Evolutionary conservation across 2,888 invertebrate species (phyloP).

Genomic region (Orthosia gothica): DNA sequence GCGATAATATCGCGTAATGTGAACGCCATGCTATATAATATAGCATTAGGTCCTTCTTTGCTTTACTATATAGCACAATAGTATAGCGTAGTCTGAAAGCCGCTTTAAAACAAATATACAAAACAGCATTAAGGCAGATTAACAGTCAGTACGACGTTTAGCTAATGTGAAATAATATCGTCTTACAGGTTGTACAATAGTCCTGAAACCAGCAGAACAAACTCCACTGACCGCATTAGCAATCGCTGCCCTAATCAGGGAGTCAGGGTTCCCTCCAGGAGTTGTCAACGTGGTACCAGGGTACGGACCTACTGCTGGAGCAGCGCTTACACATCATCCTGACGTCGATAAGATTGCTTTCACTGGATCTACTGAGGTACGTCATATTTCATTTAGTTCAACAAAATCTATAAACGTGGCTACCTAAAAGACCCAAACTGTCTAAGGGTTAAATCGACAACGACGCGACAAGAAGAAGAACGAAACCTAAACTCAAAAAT

Average conservation of each 20-base stretch:
- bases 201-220: conserved; percentile 98
- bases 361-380: conserved; percentile 88
- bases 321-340: conserved; percentile 94
- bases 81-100: too few species aligned
- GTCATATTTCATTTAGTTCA: not conserved
- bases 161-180: not conserved
- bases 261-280: conserved; percentile 98
- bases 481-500: too few species aligned
- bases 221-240: conserved; percentile 98
- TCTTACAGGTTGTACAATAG: conserved; percentile 93
- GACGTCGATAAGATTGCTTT: conserved; percentile 98
- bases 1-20: too few species aligned
- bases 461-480: too few species aligned
- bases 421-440: too few species aligned
- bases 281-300: conserved; percentile 98
- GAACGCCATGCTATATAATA: too few species aligned
- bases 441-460: too few species aligned
- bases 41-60: too few species aligned
- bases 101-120: not conserved
- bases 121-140: not conserved
- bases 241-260: conserved; percentile 95
- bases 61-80: too few species aligned
- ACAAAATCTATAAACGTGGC: not conserved
- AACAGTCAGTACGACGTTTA: not conserved
- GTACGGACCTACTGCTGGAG: conserved; percentile 95